Evolutionary conservation across 2,113 vertebrate species (phyloP).

Genomic region (Semnopithecus entellus): DNA sequence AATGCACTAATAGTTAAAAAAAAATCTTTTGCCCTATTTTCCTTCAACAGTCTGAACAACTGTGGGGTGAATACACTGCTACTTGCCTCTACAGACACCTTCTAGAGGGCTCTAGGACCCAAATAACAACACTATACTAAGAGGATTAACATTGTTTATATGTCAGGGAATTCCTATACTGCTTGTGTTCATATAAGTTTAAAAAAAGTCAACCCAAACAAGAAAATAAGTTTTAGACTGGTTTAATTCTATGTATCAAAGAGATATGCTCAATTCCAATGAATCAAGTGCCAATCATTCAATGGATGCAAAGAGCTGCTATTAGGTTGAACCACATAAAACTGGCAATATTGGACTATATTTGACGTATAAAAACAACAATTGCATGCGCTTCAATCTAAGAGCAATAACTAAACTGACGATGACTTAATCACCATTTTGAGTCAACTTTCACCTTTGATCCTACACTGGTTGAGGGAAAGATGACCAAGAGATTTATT

Average conservation of each 20-base stretch:
- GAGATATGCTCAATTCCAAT: background rate
- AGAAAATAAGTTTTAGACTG: background rate
- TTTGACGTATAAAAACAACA: background rate
- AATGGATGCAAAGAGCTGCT: background rate
- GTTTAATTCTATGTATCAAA: background rate
- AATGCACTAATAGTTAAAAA: background rate
- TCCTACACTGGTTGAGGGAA: background rate
- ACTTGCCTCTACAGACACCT: background rate
- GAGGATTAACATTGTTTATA: background rate
- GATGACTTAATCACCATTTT: background rate
- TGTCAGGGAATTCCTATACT: background rate
- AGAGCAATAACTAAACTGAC: background rate
- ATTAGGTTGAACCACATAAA: background rate
- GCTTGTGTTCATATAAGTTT: background rate
- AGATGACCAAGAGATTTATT: background rate
- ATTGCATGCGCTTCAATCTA: background rate
- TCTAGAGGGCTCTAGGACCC: background rate
- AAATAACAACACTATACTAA: background rate
- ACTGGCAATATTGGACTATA: background rate
- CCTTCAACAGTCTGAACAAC: background rate
- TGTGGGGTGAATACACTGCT: background rate
- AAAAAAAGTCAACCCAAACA: background rate
- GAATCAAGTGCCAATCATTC: background rate
- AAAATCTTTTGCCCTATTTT: conserved; percentile 15
- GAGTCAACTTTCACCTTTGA: background rate